Evolutionary conservation across 1,140 invertebrate genomes (phyloP), one percentile per base, ranked within the genome.

Genomic region (Gryon sp.): DNA sequence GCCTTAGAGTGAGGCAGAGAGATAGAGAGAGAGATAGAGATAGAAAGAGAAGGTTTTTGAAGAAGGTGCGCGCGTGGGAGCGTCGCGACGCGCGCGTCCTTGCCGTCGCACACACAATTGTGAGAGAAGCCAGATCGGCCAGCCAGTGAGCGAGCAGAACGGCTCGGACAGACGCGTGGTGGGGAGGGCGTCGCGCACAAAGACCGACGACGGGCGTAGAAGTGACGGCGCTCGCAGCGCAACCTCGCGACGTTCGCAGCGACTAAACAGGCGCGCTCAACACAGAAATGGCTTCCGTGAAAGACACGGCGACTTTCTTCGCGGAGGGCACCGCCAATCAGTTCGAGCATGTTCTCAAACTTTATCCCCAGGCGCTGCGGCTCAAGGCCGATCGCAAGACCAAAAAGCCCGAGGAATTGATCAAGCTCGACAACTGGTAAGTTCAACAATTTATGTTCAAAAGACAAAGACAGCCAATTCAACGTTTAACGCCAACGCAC

Each of bases 401-500:
- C 81, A 97, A 97, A 91, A 97, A 95, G 90, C 95, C 95, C 40
- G 95, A 97, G 87, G 96, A 97, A 90, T 92, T 97, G 77, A 94
- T 97, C 88, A 96, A 96, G 90, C 90, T 97, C 87, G 96, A 97
- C 90, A 94, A 96, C 86, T 97, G 96, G 96, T 96, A 90, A 95
- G 94, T 94, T n/a, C n/a, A n/a, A n/a, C n/a, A n/a, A n/a, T n/a
- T n/a, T n/a, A n/a, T n/a, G n/a, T n/a, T n/a, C n/a, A n/a, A n/a
- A n/a, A n/a, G n/a, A n/a, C n/a, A n/a, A n/a, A n/a, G n/a, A n/a
- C n/a, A n/a, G n/a, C n/a, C n/a, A n/a, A n/a, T n/a, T n/a, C n/a
- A n/a, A 14, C 32, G 32, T 8, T 30, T 8, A 8, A 20, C 20
- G 8, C 32, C 26, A 15, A 16, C 22, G 20, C 30, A 1, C 19